phyloP scores from a whole-genome alignment of 2,113 vertebrate species.

The Gobiocypris rarus region DNA sequence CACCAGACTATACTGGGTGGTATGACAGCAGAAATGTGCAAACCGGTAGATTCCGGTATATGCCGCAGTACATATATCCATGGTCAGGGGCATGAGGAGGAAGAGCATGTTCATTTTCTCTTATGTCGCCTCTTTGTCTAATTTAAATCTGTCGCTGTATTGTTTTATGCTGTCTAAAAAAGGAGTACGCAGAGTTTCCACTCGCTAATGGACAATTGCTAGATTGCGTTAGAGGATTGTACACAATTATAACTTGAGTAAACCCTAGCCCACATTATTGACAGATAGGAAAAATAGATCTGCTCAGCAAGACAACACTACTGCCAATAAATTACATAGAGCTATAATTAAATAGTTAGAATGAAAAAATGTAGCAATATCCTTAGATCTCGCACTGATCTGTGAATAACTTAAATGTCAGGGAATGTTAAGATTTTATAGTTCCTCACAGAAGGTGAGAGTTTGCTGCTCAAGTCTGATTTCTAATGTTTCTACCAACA shows the following conservation, averaged over 20 bases:
- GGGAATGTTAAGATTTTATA: not conserved
- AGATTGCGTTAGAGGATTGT: not conserved
- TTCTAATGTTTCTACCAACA: not conserved
- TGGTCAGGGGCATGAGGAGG: not conserved
- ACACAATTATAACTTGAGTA: not conserved
- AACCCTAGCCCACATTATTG: not conserved
- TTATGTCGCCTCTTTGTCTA: not conserved
- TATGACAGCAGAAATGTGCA: not conserved
- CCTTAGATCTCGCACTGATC: not conserved
- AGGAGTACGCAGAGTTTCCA: not conserved
- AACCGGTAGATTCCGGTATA: not conserved
- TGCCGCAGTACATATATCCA: not conserved
- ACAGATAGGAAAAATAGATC: not conserved
- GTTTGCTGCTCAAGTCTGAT: not conserved
- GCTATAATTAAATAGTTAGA: not conserved
- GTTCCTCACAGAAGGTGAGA: not conserved
- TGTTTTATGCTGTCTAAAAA: not conserved
- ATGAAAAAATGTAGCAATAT: not conserved
- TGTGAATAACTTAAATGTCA: constrained; percentile 4
- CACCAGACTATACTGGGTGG: not conserved
- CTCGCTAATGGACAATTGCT: not conserved
- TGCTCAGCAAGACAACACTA: not conserved
- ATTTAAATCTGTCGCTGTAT: not conserved
- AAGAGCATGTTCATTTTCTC: not conserved
- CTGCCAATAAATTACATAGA: not conserved